Evolutionary conservation across 2,797 vertebrate species (phyloP).

Genomic region (Psittacula derbiana): DNA sequence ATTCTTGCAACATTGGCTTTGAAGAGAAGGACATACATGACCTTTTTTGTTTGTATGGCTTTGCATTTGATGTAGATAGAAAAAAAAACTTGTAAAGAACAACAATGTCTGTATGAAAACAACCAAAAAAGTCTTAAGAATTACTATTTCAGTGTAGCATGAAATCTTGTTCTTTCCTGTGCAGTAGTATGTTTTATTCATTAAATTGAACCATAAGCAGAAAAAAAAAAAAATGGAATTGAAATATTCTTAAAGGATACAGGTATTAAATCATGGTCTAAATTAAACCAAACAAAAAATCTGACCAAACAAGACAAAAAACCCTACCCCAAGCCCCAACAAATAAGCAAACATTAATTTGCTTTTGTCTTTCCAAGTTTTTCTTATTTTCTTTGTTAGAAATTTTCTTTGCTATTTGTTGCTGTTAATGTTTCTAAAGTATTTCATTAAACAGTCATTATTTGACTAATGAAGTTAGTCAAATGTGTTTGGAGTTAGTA

Average conservation of each 20-base stretch:
- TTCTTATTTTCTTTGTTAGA: neutral
- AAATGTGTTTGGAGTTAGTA: neutral
- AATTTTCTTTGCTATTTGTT: neutral
- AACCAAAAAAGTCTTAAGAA: neutral
- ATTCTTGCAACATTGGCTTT: neutral
- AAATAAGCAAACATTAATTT: neutral
- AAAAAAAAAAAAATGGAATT: neutral
- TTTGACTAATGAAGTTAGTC: constrained; percentile 22
- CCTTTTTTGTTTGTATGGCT: neutral
- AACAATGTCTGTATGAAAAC: neutral
- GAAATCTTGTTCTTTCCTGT: neutral
- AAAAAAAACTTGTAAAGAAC: neutral
- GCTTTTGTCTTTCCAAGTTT: neutral
- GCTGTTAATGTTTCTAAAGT: neutral
- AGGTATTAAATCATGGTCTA: neutral
- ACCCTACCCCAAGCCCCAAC: rapidly evolving
- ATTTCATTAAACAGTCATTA: constrained; percentile 27
- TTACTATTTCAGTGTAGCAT: neutral
- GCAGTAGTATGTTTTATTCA: neutral
- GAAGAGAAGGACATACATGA: rapidly evolving
- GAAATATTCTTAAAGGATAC: neutral
- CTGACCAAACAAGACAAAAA: neutral
- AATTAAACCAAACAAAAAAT: neutral
- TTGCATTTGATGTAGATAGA: neutral
- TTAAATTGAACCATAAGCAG: neutral